Evolutionary conservation across 2,797 vertebrate species (phyloP), one percentile per base, ranked within the genome.

Genomic region (Naso thynnoides): DNA sequence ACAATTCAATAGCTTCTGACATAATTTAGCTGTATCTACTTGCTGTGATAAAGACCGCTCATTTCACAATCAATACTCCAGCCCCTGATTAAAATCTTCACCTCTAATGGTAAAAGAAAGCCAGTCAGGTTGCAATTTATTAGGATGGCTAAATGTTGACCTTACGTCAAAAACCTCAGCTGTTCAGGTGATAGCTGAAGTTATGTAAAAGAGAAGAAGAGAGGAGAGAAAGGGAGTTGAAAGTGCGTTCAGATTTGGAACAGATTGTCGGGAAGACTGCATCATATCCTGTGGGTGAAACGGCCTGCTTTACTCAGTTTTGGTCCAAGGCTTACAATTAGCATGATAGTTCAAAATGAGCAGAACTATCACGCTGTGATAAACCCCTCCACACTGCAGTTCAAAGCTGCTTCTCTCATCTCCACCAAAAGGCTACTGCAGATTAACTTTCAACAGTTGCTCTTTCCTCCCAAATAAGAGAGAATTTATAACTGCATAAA

Each of bases 1-100:
- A 76, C 60, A 82, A 41, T 62, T 64, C 64, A 64, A 45, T 64
- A 54, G 33, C 14, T 23, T 47, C 53, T 63, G 79, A 73, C 65
- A 83, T 64, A 16, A 68, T 66, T 82, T 54, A 45, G 49, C 57
- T 79, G 72, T 52, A 69, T 82, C 55, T 70, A 52, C 72, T 83
- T 77, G 47, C 72, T 66, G 38, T 79, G 59, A 73, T 82, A 78
- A 85, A 84, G 69, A 81, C 53, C 69, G 66, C 52, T 85, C 74
- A 77, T 82, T 88, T 75, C 63, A 42, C 49, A 65, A 74, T 88
- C 85, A 2, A 79, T 85, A 24, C 18, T 36, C 27, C 26, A 33
- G 52, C 61, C 50, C 5, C 42, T 77, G 48, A 79, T 77, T 82
- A 48, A 77, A 79, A 62, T 42, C 41, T 52, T 71, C 48, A 18